Conservation (phyloP, 92 coral and sea anemone species). For the Scolanthus callimorphus region DNA sequence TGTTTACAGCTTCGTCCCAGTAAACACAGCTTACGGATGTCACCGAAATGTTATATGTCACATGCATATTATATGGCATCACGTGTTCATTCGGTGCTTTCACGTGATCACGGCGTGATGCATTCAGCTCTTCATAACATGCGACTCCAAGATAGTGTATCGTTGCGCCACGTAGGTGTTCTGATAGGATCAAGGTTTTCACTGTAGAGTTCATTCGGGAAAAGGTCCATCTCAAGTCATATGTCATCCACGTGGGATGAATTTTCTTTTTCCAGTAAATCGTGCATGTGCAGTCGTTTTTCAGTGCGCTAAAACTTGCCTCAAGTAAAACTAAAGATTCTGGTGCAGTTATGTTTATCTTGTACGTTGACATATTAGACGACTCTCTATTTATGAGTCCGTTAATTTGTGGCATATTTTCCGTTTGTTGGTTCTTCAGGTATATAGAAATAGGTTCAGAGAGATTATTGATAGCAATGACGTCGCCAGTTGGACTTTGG, state of each 20-base stretch:
- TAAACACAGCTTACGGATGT: constrained; percentile 57
- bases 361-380: constrained; percentile 21
- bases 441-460: constrained; percentile 62
- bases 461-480: constrained; percentile 48
- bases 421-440: constrained; percentile 24
- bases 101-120: constrained; percentile 10
- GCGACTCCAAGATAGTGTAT: constrained; percentile 40
- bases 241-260: constrained; percentile 18
- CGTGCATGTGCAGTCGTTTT: not conserved
- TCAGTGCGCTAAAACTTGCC: constrained; percentile 9
- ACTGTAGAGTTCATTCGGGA: constrained; percentile 25
- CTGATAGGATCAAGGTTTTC: constrained; percentile 25
- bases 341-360: constrained; percentile 5
- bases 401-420: constrained; percentile 9
- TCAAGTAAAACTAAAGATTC: constrained; percentile 14
- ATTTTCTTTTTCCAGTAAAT: constrained; percentile 14
- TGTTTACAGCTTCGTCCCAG: constrained; percentile 49
- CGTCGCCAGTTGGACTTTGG: constrained; percentile 43
- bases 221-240: constrained; percentile 37
- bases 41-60: constrained; percentile 36
- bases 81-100: not conserved
- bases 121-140: constrained; percentile 16
- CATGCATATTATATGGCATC: not conserved
- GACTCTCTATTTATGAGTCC: constrained; percentile 10
- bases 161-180: constrained; percentile 26